These are phyloP conservation scores for Sesia bembeciformis DNA, from an alignment of 2,888 invertebrate species.

Conservation along the genomic window DNA sequence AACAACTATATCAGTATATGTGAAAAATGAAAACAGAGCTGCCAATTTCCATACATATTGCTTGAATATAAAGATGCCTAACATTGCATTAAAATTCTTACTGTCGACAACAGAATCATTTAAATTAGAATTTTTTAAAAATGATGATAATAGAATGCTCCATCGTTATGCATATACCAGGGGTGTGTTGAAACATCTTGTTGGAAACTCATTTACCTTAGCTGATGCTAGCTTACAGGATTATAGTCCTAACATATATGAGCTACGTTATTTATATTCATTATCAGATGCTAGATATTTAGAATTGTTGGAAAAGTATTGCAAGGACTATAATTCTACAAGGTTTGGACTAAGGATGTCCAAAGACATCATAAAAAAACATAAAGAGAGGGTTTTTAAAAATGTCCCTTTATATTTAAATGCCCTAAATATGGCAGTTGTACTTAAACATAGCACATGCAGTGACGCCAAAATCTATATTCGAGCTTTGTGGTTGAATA, in stretches of 20 bases:
- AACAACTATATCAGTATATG: slow-evolving; percentile 19
- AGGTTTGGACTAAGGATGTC: slow-evolving; percentile 25
- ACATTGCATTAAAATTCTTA: slow-evolving; percentile 35
- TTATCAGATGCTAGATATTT: slow-evolving; percentile 28
- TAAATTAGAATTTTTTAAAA: slow-evolving; percentile 26
- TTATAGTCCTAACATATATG: slow-evolving; percentile 3
- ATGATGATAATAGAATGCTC: slow-evolving; percentile 3
- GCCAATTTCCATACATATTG: slow-evolving; percentile 35
- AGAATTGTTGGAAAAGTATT: slow-evolving; percentile 29
- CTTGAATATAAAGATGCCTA: slow-evolving; percentile 14
- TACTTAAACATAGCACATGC: slow-evolving; percentile 20
- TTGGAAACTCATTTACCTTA: slow-evolving; percentile 29
- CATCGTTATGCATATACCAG: neutral
- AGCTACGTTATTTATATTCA: slow-evolving; percentile 19
- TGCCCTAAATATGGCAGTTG: slow-evolving; percentile 15
- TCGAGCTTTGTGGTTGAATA: slow-evolving; percentile 21
- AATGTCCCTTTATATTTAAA: slow-evolving; percentile 26
- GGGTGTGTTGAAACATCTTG: slow-evolving; percentile 15
- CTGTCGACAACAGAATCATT: slow-evolving; percentile 26
- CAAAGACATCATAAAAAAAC: slow-evolving; percentile 27
- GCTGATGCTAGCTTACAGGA: slow-evolving; percentile 16
- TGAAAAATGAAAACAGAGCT: slow-evolving; percentile 26
- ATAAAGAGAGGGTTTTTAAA: slow-evolving; percentile 30
- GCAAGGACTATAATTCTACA: neutral
- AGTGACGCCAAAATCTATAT: slow-evolving; percentile 31